Percentiles rank a stretch among this genome's conserved stretches.
Evolutionary conservation across 2,113 vertebrate genomes (phyloP).

Genomic region (Grammomys dolichurus): DNA sequence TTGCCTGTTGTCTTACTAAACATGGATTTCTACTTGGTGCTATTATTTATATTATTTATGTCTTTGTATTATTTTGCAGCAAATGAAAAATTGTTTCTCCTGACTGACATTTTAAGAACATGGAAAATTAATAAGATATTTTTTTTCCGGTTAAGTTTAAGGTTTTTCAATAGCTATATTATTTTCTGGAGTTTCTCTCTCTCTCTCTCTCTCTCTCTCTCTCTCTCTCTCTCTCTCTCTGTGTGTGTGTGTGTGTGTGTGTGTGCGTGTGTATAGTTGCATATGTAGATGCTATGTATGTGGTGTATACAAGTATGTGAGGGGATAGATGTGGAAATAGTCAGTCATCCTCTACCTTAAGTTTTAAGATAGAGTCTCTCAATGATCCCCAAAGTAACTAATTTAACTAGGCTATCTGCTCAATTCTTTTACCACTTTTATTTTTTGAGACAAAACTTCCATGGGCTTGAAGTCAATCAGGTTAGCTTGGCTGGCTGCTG

Average conservation of each 20-base stretch:
- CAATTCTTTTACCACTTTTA: not conserved
- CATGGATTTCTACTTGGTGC: conserved; percentile 66
- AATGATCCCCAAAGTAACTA: not conserved
- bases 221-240: too few species aligned
- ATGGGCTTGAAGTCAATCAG: not conserved
- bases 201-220: too few species aligned
- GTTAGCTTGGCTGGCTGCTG: not conserved
- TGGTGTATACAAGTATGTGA: too few species aligned
- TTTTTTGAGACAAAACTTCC: not conserved
- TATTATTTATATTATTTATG: conserved; percentile 74
- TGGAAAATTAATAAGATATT: conserved; percentile 47
- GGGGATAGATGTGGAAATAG: not conserved
- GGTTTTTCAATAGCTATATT: conserved; percentile 23
- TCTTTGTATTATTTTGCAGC: conserved; percentile 61
- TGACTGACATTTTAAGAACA: conserved; percentile 49
- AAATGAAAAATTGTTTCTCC: conserved; percentile 67
- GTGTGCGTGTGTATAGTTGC: not conserved
- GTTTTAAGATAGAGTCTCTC: not conserved
- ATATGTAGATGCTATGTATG: not conserved
- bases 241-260: not conserved
- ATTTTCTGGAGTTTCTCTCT: too few species aligned
- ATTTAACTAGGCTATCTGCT: too few species aligned
- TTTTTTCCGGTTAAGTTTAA: conserved; percentile 45
- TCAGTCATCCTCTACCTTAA: too few species aligned
- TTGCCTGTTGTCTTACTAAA: conserved; percentile 68